A percentile compares a stretch with the other conserved stretches of the same genome.
Conservation (phyloP, 1,140 invertebrate genomes). For the Lysiphlebus fabarum region DNA sequence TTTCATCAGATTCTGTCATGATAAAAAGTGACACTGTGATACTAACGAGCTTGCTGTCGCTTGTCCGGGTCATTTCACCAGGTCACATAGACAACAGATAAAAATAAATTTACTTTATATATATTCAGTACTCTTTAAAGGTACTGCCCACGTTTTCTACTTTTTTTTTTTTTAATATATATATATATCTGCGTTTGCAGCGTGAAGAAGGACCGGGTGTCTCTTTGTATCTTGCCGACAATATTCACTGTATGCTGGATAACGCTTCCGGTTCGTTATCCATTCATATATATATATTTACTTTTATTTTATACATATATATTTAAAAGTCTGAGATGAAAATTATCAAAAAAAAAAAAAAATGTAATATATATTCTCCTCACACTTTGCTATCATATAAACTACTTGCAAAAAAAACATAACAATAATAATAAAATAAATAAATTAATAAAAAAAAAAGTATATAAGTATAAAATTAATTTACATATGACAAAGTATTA, state of each 20-base stretch:
- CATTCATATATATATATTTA: not conserved
- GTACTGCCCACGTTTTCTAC: conserved; percentile 11
- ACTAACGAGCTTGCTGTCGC: conserved; percentile 7
- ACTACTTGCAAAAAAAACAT: no score
- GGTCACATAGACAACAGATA: no score
- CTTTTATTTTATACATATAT: not conserved
- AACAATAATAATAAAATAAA: no score
- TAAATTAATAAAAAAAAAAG: no score
- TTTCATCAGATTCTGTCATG: not conserved
- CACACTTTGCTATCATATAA: no score
- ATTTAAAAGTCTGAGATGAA: not conserved
- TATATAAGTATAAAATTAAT: no score
- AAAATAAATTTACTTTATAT: no score
- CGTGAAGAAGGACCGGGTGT: conserved; percentile 1
- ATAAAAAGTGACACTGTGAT: conserved; percentile 14
- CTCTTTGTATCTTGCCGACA: conserved; percentile 19
- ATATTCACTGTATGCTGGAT: not conserved
- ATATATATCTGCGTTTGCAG: conserved; percentile 8
- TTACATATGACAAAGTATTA: no score
- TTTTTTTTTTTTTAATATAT: conserved; percentile 8
- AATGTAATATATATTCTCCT: no score
- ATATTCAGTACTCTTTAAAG: not conserved
- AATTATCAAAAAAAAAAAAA: no score
- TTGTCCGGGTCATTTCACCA: not conserved
- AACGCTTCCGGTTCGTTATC: conserved; percentile 18